Evolutionary conservation across 2,888 invertebrate genomes (phyloP), one percentile per base, ranked within the genome.

Genomic region (Oasisia sp.): DNA sequence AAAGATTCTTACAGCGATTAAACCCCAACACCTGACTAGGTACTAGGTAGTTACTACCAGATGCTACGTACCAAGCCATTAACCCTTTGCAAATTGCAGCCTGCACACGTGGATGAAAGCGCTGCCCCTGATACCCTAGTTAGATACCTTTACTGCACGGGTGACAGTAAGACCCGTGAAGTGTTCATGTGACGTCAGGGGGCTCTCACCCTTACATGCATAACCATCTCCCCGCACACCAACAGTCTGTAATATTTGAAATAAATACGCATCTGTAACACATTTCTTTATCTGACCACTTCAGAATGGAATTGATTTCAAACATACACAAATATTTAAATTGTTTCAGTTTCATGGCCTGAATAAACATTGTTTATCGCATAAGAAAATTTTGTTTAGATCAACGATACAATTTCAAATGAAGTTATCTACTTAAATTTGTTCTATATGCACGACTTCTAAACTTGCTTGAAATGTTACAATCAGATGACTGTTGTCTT

Each of bases 131-230:
- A 1, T 74, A 74, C 4, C 27, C 74, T 74, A 27, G 19, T 74
- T 74, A 74, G 74, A 74, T 74, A 97, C 97, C 96, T 97, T 95
- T 91, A 97, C 96, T 0, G 97, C 96, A 94, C 97, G 95, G 32
- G 96, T 96, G 44, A 97, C 94, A 0, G 97, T 97, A 32, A 97
- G 95, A 19, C 97, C 97, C 95, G 97, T 96, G 95, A 97, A 97
- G 92, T 95, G 96, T 95, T 97, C 97, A 94, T 96, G 95, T 91
- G 95, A 94, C 2, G 97, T 97, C 94, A 97, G 97, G 0, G 97
- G 97, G 91, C 93, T 93, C 32, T 56, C 74, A 27, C 19, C 74
- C 74, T 74, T 74, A 74, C 74, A 19, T 27, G 14, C 74, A 74
- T 74, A 74, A 74, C 74, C 74, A 74, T 74, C 74, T 27, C 74